A percentile compares a stretch with the other conserved stretches of the same genome.
phyloP scores from a whole-genome alignment of 2,888 invertebrate genomes.

The Papilio protenor region DNA sequence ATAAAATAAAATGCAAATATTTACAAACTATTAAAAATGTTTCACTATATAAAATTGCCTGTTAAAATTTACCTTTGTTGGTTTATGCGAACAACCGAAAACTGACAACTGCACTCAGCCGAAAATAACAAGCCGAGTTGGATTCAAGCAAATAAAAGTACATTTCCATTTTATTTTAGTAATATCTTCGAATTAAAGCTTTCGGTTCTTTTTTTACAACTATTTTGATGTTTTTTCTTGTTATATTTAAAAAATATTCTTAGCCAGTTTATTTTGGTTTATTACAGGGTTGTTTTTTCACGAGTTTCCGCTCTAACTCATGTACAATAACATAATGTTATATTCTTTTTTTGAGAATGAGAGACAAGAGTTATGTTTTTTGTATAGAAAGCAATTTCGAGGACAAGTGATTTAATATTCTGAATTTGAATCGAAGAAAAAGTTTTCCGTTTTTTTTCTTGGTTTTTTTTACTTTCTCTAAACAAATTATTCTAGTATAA shows the following conservation, averaged over 20 bases:
- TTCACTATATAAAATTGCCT: neutral
- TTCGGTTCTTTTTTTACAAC: neutral
- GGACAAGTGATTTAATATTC: too few relatives aligned
- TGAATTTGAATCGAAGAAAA: neutral
- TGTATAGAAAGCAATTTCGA: too few relatives aligned
- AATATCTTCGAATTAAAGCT: neutral
- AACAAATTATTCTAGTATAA: neutral
- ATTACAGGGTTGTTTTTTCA: neutral
- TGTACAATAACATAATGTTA: too few relatives aligned
- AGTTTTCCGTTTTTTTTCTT: neutral
- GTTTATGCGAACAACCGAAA: constrained; percentile 1
- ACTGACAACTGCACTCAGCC: constrained; percentile 24
- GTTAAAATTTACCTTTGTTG: constrained; percentile 6
- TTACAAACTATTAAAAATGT: neutral
- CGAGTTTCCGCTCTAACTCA: too few relatives aligned
- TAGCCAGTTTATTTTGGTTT: neutral
- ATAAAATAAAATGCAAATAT: neutral
- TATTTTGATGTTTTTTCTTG: too few relatives aligned
- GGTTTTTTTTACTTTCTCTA: neutral
- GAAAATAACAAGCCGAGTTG: constrained; percentile 29
- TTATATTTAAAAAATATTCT: too few relatives aligned
- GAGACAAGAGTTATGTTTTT: too few relatives aligned
- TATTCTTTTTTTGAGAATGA: too few relatives aligned
- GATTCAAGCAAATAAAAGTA: constrained; percentile 8
- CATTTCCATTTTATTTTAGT: constrained; percentile 2